These are phyloP conservation scores for Xanthostigma xanthostigma DNA, from an alignment of 2,888 invertebrate species.

Conservation along the genomic window DNA sequence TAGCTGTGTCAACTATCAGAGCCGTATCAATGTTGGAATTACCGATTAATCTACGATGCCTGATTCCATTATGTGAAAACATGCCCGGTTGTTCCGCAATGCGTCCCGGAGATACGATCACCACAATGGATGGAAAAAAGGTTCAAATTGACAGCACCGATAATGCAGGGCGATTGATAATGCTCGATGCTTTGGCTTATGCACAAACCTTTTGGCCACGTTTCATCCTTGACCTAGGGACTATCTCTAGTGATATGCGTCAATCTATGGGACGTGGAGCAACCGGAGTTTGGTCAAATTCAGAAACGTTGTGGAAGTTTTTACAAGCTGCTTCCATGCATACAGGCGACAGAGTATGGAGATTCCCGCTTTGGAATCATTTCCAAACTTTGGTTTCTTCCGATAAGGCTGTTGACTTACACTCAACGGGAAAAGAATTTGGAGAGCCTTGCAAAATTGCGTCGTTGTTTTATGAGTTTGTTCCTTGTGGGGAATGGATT, in stretches of 20 bases:
- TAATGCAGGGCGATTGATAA: slow-evolving; percentile 62
- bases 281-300: slow-evolving; percentile 61
- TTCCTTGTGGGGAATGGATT: slow-evolving; percentile 57
- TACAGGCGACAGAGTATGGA: slow-evolving; percentile 71
- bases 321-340: slow-evolving; percentile 51
- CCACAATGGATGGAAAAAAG: slow-evolving; percentile 58
- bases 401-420: slow-evolving; percentile 32
- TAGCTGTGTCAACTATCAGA: slow-evolving; percentile 52
- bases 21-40: slow-evolving; percentile 54
- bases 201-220: slow-evolving; percentile 59
- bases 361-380: slow-evolving; percentile 64
- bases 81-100: slow-evolving; percentile 66
- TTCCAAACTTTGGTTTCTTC: slow-evolving; percentile 44
- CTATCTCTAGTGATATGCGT: slow-evolving; percentile 55
- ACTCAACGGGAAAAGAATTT: slow-evolving; percentile 35
- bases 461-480: slow-evolving; percentile 58
- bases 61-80: slow-evolving; percentile 67
- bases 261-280: slow-evolving; percentile 50
- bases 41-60: slow-evolving; percentile 59
- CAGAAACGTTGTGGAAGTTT: slow-evolving; percentile 48
- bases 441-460: slow-evolving; percentile 61
- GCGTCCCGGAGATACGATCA: slow-evolving; percentile 64
- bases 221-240: slow-evolving; percentile 63
- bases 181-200: slow-evolving; percentile 69
- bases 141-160: slow-evolving; percentile 63